These are phyloP conservation scores for Poeciliopsis retropinna DNA, from an alignment of 2,113 vertebrate species.

Conservation along the genomic window DNA sequence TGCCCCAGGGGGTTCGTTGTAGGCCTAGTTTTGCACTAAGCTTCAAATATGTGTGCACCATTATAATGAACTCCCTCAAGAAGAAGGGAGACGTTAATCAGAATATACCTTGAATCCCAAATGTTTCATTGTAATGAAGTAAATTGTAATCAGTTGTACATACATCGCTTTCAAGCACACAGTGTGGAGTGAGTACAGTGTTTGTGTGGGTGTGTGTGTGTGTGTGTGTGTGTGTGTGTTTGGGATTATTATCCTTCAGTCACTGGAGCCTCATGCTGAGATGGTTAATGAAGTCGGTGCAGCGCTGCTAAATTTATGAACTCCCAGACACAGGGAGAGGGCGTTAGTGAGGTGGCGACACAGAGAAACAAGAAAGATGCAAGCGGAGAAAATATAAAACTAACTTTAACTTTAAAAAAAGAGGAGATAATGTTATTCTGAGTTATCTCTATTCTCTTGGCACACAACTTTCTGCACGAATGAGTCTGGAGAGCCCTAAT, in stretches of 20 bases:
- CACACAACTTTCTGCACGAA: slow-evolving; percentile 32
- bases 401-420: slow-evolving; percentile 12
- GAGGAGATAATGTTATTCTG: slow-evolving; percentile 2
- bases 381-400: not conserved
- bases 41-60: slow-evolving; percentile 1
- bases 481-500: slow-evolving; percentile 55
- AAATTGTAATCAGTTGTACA: slow-evolving; percentile 47
- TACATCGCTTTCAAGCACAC: slow-evolving; percentile 43
- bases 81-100: slow-evolving; percentile 21
- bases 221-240: slow-evolving; percentile 7
- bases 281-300: slow-evolving; percentile 69
- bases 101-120: slow-evolving; percentile 24
- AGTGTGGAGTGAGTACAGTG: slow-evolving; percentile 31
- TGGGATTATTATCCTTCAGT: slow-evolving; percentile 64
- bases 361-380: slow-evolving; percentile 7
- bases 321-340: slow-evolving; percentile 9
- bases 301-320: slow-evolving; percentile 69
- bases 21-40: not conserved
- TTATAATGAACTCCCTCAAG: slow-evolving; percentile 7
- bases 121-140: slow-evolving; percentile 40
- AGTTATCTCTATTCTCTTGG: slow-evolving; percentile 2
- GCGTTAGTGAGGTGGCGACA: not conserved
- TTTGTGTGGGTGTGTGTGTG: slow-evolving; percentile 6
- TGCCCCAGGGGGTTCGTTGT: not conserved
- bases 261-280: slow-evolving; percentile 59